Evolutionary conservation across 1,140 invertebrate genomes (phyloP), one percentile per base, ranked within the genome.

Genomic region (Panulirus ornatus): DNA sequence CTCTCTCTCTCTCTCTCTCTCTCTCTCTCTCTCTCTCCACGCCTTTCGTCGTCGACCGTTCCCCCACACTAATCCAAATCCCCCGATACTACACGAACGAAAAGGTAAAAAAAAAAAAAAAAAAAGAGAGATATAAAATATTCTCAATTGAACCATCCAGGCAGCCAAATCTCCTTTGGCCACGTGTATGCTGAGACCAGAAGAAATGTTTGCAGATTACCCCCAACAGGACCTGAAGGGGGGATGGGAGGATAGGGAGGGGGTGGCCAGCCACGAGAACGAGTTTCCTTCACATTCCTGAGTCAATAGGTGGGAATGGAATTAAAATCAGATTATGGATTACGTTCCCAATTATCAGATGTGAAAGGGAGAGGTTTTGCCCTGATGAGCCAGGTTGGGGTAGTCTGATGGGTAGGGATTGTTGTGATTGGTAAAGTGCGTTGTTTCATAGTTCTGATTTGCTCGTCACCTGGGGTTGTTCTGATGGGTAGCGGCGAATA

Each of bases 271-370:
- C n/a, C 36, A 38, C 34, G 19, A 86, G 71, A 71, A 76, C 27
- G 44, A n/a, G 79, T 54, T 51, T 38, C n/a, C 63, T 51, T 63
- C 42, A 34, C 63, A 84, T 84, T 66, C 81, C 63, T 38, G 38
- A 63, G 19, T 84, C 81, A 84, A 83, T 84, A 84, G 81, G 19
- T 70, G 63, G 63, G 63, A 84, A 27, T 40, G 79, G 79, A 84
- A 84, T 73, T 54, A 85, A 75, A 85, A 85, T 85, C 42, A 85
- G 84, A 85, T 85, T 85, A 85, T 51, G 47, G 83, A 84, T 85
- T 85, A 75, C 84, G 71, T 40, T 34, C 34, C 71, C 84, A 85
- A 54, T 85, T 84, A 84, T 58, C 11, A 76, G 84, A 34, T 22
- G 44, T 75, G 71, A 76, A 85, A 76, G 38, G 71, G 42, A 85